A percentile compares a stretch with the other conserved stretches of the same genome.
phyloP scores from a whole-genome alignment of 1,140 invertebrate genomes.

The Telenomus remus region DNA sequence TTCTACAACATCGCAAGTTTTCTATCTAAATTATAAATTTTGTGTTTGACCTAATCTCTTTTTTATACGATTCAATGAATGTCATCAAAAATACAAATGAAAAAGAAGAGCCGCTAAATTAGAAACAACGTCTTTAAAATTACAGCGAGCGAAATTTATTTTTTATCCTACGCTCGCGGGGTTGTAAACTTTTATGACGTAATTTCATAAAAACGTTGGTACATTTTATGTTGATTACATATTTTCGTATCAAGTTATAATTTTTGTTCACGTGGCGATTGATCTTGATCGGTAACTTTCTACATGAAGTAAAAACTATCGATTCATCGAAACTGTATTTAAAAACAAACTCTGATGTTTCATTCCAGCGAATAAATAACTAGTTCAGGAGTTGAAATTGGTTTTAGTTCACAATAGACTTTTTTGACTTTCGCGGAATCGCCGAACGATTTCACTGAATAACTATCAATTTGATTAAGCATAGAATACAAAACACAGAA shows the following conservation, averaged over 20 bases:
- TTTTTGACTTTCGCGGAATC: slow-evolving; percentile 8
- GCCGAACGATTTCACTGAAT: slow-evolving; percentile 25
- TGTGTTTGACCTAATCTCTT: no score
- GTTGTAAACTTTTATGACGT: slow-evolving; percentile 53
- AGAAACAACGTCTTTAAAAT: background rate
- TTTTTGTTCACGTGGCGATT: slow-evolving; percentile 2
- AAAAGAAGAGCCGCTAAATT: background rate
- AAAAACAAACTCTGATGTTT: no score
- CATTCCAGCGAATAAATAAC: no score
- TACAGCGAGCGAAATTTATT: slow-evolving; percentile 6
- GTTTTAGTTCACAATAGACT: no score
- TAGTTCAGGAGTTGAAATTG: no score
- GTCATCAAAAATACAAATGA: background rate
- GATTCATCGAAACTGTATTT: no score
- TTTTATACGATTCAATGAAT: background rate
- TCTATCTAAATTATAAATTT: no score
- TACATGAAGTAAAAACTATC: no score
- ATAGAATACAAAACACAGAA: slow-evolving; percentile 14
- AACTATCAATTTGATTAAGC: slow-evolving; percentile 24
- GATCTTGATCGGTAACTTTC: background rate
- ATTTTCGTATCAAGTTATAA: slow-evolving; percentile 22
- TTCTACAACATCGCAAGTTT: no score
- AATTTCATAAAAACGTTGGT: slow-evolving; percentile 46
- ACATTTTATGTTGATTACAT: slow-evolving; percentile 37
- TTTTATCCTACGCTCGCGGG: slow-evolving; percentile 11